Percentiles rank a stretch among this genome's conserved stretches.
These are phyloP conservation scores for Cherax quadricarinatus DNA, from an alignment of 1,140 invertebrate species.

Conservation along the genomic window DNA sequence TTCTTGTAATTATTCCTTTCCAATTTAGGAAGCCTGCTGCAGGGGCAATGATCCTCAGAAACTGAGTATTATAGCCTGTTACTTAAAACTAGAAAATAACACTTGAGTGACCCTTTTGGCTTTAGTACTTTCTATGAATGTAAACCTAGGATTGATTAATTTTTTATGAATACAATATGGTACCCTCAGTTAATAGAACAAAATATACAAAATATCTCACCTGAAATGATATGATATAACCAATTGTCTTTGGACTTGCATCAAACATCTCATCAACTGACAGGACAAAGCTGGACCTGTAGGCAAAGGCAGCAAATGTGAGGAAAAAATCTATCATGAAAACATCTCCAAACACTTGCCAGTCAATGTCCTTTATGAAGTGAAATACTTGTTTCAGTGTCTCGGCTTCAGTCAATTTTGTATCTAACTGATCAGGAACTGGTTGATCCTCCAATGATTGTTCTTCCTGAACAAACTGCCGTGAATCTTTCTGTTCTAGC, in stretches of 20 bases:
- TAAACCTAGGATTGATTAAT: too few species aligned
- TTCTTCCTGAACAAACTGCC: background rate
- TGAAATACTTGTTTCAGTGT: background rate
- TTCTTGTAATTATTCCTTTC: too few species aligned
- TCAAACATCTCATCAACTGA: slow-evolving; percentile 35
- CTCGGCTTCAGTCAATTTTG: background rate
- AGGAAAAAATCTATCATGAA: slow-evolving; percentile 46
- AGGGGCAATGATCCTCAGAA: too few species aligned
- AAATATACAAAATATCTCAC: background rate
- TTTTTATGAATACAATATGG: too few species aligned
- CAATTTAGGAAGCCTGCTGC: too few species aligned
- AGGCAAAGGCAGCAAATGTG: slow-evolving; percentile 32
- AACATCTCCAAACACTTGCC: slow-evolving; percentile 35
- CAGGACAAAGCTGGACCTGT: slow-evolving; percentile 36
- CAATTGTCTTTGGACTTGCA: slow-evolving; percentile 16
- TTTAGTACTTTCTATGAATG: too few species aligned
- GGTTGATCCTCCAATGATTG: background rate
- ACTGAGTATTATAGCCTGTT: too few species aligned
- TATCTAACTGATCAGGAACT: background rate
- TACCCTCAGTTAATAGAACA: background rate
- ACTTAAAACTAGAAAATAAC: too few species aligned
- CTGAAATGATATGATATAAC: slow-evolving; percentile 51
- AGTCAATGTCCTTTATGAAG: slow-evolving; percentile 31
- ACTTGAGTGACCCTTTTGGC: too few species aligned
- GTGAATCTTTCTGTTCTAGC: background rate